Conservation (phyloP, 2,113 vertebrate species). For the Boulengeromyrus knoepffleri region DNA sequence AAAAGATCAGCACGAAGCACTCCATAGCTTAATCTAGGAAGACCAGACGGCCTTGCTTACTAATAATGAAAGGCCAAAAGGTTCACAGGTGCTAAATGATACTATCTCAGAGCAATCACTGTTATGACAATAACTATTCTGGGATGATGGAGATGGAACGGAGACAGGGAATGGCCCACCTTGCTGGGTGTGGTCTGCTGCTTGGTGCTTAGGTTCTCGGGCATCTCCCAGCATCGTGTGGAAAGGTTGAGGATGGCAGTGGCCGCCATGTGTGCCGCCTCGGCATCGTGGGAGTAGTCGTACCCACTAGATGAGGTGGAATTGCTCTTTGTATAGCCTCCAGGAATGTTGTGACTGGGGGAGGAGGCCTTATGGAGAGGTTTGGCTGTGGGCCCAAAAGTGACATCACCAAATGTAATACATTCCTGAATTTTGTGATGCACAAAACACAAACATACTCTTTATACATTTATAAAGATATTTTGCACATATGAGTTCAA, state of each 20-base stretch:
- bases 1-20: constrained; percentile 53
- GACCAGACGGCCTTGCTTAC: constrained; percentile 52
- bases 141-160: background rate
- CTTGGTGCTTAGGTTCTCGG: constrained; percentile 93
- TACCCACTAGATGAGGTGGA: constrained; percentile 66
- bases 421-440: background rate
- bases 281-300: constrained; percentile 88
- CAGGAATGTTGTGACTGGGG: constrained; percentile 73
- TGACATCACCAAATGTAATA: background rate
- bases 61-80: constrained; percentile 54
- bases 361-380: constrained; percentile 77
- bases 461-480: background rate
- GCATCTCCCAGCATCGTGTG: constrained; percentile 96
- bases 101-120: constrained; percentile 42
- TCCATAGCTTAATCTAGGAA: constrained; percentile 49
- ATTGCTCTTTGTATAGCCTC: constrained; percentile 71
- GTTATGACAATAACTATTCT: background rate
- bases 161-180: constrained; percentile 46
- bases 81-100: constrained; percentile 45
- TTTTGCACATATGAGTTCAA: background rate
- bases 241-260: constrained; percentile 97
- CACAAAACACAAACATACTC: background rate
- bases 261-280: constrained; percentile 96
- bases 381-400: constrained; percentile 62
- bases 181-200: constrained; percentile 69